A percentile compares a stretch with the other conserved stretches of the same genome.
Conservation (phyloP, 2,113 vertebrate genomes). For the Poecilia latipinna region DNA sequence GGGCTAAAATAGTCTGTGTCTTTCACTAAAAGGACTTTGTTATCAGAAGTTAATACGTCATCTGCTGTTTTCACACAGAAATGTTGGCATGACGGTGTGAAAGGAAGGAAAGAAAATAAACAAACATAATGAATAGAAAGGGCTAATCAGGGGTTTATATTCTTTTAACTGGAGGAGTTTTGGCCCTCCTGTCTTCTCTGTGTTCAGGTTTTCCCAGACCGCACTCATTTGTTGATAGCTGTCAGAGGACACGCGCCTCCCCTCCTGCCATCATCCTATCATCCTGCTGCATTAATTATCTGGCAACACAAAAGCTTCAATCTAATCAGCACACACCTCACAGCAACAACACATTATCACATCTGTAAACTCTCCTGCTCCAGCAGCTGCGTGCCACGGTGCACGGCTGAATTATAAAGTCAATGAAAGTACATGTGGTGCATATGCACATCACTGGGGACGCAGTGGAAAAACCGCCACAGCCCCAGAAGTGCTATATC, state of each 20-base stretch:
- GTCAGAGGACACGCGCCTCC: not conserved
- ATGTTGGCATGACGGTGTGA: not conserved
- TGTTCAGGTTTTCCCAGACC: conserved; percentile 22
- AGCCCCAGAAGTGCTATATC: conserved; percentile 59
- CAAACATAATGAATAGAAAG: not conserved
- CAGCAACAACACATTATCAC: not conserved
- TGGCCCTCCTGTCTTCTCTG: conserved; percentile 15
- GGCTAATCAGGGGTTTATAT: not conserved
- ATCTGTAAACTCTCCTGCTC: conserved; percentile 20
- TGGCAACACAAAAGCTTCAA: conserved; percentile 31
- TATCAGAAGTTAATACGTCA: not conserved
- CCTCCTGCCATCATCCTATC: conserved; percentile 26
- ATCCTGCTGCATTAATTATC: conserved; percentile 31
- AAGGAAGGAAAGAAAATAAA: not conserved
- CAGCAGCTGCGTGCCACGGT: conserved; percentile 3
- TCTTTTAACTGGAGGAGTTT: not conserved
- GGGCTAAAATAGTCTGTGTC: not conserved
- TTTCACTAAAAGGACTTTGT: not conserved
- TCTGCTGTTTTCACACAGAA: not conserved
- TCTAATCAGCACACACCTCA: conserved; percentile 35
- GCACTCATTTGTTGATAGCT: conserved; percentile 1
- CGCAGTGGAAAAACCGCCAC: conserved; percentile 30
- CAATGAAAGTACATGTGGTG: conserved; percentile 58
- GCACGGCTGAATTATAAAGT: conserved; percentile 39
- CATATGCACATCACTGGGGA: conserved; percentile 27